Evolutionary conservation across 2,888 invertebrate species (phyloP).

Genomic region (Eristalis arbustorum): DNA sequence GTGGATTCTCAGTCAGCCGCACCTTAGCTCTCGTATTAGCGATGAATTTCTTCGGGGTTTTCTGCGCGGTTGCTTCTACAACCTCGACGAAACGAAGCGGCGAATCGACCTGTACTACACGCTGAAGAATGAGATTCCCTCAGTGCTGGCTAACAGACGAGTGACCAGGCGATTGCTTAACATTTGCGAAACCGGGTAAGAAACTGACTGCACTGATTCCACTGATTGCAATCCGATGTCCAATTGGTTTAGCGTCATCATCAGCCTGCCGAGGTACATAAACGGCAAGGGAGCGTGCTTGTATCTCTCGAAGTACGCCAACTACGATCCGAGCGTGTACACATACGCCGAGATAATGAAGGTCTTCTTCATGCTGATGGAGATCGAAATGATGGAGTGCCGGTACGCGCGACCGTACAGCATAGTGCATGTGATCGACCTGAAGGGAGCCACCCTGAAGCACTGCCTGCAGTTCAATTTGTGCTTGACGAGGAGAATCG

Average conservation of each 20-base stretch:
- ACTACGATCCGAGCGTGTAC: constrained; percentile 78
- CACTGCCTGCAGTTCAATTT: constrained; percentile 24
- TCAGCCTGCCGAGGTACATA: constrained; percentile 3
- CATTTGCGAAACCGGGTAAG: constrained; percentile 32
- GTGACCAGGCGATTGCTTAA: constrained; percentile 9
- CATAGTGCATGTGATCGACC: constrained; percentile 24
- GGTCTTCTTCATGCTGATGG: constrained; percentile 82
- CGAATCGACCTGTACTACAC: constrained; percentile 20
- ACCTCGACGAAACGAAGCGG: neutral
- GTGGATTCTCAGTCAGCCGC: constrained; percentile 37
- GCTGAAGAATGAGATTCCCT: constrained; percentile 25
- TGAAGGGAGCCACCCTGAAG: constrained; percentile 10
- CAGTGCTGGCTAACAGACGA: constrained; percentile 7
- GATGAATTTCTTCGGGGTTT: constrained; percentile 36
- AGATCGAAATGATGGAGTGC: constrained; percentile 81
- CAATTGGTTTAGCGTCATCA: neutral
- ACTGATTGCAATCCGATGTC: neutral
- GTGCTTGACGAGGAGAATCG: neutral
- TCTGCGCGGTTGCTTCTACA: constrained; percentile 20
- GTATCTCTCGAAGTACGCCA: constrained; percentile 27
- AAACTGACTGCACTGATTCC: neutral
- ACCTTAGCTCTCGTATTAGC: constrained; percentile 9
- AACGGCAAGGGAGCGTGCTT: neutral
- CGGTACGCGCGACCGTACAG: neutral
- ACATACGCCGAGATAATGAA: constrained; percentile 81